Evolutionary conservation across 2,888 invertebrate genomes (phyloP).

Genomic region (Lissocephala sabroskyi): DNA sequence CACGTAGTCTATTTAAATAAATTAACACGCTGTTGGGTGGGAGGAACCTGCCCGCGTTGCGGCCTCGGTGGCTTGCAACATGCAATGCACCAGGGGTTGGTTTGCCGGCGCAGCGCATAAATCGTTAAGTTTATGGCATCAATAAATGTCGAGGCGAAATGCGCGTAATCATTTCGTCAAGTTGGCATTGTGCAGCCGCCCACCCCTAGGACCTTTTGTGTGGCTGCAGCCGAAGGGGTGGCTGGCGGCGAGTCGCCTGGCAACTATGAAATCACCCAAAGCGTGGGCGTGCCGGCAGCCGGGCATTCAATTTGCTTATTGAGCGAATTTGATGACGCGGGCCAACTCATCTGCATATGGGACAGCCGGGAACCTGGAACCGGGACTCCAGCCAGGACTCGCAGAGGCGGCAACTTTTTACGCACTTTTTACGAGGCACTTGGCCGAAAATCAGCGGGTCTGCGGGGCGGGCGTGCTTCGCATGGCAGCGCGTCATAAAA

Average conservation of each 20-base stretch:
- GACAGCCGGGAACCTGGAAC: background rate
- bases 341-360: conserved; percentile 52
- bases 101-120: conserved; percentile 50
- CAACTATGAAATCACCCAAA: conserved; percentile 13
- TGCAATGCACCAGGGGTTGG: conserved; percentile 26
- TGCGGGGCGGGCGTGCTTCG: conserved; percentile 28
- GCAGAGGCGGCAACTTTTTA: conserved; percentile 43
- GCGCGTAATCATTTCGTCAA: conserved; percentile 69
- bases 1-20: conserved; percentile 62
- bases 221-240: conserved; percentile 21
- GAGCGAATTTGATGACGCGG: conserved; percentile 35
- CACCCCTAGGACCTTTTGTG: conserved; percentile 17
- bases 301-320: conserved; percentile 28
- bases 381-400: too few relatives aligned
- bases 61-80: conserved; percentile 22
- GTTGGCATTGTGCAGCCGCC: conserved; percentile 46
- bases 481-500: conserved; percentile 68
- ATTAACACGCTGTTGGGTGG: conserved; percentile 59
- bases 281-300: conserved; percentile 18
- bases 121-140: conserved; percentile 72
- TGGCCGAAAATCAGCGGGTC: background rate
- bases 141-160: conserved; percentile 71
- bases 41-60: too few relatives aligned
- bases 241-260: background rate
- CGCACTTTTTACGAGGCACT: conserved; percentile 45